A percentile compares a stretch with the other conserved stretches of the same genome.
Evolutionary conservation across 1,140 invertebrate species (phyloP).

Genomic region (Zaprionus capensis): DNA sequence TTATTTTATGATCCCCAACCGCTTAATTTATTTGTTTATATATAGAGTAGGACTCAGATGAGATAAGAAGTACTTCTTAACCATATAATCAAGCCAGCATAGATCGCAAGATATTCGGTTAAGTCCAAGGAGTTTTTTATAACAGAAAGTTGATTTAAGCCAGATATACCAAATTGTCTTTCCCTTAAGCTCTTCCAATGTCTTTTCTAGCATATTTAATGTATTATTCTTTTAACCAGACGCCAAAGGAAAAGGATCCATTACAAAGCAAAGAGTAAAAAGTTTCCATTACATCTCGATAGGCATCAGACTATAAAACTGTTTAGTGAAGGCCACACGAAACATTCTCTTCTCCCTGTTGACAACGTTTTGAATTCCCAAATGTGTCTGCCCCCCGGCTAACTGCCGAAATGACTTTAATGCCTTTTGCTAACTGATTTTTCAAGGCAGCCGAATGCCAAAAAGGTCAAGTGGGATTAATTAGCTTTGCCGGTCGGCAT

Average conservation of each 20-base stretch:
- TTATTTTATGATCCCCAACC: no score
- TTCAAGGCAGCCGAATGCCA: slow-evolving; percentile 30
- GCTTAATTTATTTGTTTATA: background rate
- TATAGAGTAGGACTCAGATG: no score
- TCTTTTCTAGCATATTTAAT: background rate
- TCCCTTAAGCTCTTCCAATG: background rate
- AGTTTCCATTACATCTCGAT: background rate
- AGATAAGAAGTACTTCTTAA: no score
- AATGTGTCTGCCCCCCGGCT: slow-evolving; percentile 13
- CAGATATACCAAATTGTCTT: background rate
- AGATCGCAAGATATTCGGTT: no score
- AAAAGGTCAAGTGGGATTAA: slow-evolving; percentile 54
- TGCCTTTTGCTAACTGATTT: slow-evolving; percentile 33
- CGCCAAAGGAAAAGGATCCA: background rate
- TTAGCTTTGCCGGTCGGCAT: slow-evolving; percentile 33
- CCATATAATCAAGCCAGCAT: no score
- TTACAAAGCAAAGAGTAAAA: background rate
- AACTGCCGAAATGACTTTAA: background rate
- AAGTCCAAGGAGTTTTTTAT: no score
- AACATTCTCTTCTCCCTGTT: background rate
- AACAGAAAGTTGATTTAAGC: no score
- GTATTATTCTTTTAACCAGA: background rate
- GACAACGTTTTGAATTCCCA: background rate
- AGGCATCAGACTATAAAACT: slow-evolving; percentile 14
- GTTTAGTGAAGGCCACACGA: slow-evolving; percentile 5